phyloP scores from a whole-genome alignment of 2,113 vertebrate genomes.

The Cercopithecus mona region DNA sequence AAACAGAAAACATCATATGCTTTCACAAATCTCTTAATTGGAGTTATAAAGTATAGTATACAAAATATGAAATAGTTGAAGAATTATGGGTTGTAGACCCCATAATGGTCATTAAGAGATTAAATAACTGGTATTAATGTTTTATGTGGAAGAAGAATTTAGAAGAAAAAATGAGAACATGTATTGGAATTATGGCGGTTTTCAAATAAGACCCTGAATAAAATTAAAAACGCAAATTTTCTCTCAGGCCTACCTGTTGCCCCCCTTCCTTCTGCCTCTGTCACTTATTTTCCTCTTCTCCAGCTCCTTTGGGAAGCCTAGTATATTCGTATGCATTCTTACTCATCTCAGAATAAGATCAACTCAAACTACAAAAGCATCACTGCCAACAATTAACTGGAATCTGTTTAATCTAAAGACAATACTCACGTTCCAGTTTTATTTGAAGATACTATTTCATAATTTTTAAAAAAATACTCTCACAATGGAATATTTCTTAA shows the following conservation, averaged over 20 bases:
- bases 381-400: neutral
- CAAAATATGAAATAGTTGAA: neutral
- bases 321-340: neutral
- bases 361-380: neutral
- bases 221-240: neutral
- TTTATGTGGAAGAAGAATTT: neutral
- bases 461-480: neutral
- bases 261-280: too few species aligned
- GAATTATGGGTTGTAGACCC: neutral
- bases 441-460: constrained; percentile 1
- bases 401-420: neutral
- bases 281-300: neutral
- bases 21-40: neutral
- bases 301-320: neutral
- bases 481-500: neutral
- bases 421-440: neutral
- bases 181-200: neutral
- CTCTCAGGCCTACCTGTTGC: neutral
- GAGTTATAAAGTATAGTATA: neutral
- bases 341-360: neutral
- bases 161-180: neutral
- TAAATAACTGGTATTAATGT: neutral
- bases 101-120: neutral
- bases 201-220: neutral
- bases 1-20: neutral